Base-by-base conservation (phyloP, 2,888 invertebrate species). In the Scaptomyza caliginosa region DNA sequence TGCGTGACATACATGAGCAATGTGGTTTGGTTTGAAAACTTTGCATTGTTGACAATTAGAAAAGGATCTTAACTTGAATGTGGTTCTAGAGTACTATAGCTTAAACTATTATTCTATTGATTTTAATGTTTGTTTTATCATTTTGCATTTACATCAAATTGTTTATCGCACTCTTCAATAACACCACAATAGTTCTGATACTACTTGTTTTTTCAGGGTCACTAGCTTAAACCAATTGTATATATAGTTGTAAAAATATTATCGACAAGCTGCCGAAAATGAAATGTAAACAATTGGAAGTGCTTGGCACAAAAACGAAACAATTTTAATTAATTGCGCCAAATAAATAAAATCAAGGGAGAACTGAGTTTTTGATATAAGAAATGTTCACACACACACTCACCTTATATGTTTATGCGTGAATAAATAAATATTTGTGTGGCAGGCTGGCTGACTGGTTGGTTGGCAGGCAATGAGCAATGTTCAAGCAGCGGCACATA, bases 301-400 rank as follows among this genome's bases (percentile, higher is more conserved):
- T 55, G 52, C 60, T 32, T 38, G 5, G 42, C 40, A 50, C 54
- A 57, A 56, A 71, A 13, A 39, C 21, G 34, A 55, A 55, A 58
- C 45, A 65, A 63, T 65, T 79, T 83, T 71, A 69, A 83, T 80
- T 86, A 69, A 86, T 80, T 71, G 66, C 64, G 51, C 56, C 39
- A 52, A 64, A 69, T 60, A 55, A 64, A 67, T 67, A 48, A 64
- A 32, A 66, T 21, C 30, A 32, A 23, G 6, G 3, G 11, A 28
- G 8, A 45, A 19, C 17, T 1, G 1, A 26, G 17, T 2, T 17
- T 43, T 17, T 17, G 2, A 16, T 17, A 7, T 13, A 32, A 32
- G 32, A 13, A 32, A 32, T 26, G 26, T 26, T 1, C 10, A 42
- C 19, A 45, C 17, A 34, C 17, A 30, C 28, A 30, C n/a, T 28